Percentiles rank a stretch among this genome's conserved stretches.
Conservation (phyloP, 2,113 vertebrate species). For the Protobothrops flavoviridis region DNA sequence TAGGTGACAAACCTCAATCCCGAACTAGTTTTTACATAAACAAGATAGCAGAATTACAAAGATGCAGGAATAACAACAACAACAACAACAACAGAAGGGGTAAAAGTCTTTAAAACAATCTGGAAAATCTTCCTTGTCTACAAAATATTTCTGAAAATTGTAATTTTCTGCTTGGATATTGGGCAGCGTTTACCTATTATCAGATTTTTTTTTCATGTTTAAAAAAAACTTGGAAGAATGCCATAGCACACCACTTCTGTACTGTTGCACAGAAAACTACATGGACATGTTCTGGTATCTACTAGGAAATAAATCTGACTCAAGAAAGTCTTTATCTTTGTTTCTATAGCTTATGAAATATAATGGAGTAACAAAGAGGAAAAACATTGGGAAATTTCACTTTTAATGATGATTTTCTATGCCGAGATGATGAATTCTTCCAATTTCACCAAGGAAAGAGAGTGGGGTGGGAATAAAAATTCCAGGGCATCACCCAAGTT, state of each 20-base stretch:
- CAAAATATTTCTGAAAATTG: neutral
- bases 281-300: neutral
- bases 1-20: neutral
- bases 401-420: constrained; percentile 19
- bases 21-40: neutral
- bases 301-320: neutral
- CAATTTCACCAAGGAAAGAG: neutral
- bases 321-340: neutral
- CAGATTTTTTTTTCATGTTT: neutral
- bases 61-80: neutral
- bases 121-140: neutral
- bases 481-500: constrained; percentile 34
- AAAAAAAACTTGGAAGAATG: neutral
- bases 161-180: neutral
- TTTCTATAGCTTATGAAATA: constrained; percentile 1
- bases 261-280: neutral
- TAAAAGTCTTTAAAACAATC: neutral
- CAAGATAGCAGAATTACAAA: neutral
- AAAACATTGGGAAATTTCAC: constrained; percentile 22
- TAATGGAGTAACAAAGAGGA: constrained; percentile 12
- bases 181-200: neutral
- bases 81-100: neutral
- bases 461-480: constrained; percentile 27
- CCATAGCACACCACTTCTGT: neutral
- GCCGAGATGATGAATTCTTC: neutral